Evolutionary conservation across 2,797 vertebrate genomes (phyloP), one percentile per base, ranked within the genome.

Genomic region (Darevskia mixta): DNA sequence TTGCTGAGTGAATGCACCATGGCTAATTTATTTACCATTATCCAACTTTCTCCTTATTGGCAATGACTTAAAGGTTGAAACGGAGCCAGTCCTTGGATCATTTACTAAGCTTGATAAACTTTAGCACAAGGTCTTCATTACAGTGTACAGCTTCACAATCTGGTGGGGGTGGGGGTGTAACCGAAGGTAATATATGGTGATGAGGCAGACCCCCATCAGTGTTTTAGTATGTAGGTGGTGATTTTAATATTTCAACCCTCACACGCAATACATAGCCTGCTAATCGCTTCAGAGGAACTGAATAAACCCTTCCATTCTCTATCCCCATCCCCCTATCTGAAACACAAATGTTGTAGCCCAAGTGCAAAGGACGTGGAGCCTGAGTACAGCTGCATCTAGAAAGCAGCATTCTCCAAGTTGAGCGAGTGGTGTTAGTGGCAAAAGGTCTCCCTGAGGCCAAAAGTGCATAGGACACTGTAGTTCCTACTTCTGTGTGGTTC

Each of bases 361-460:
- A 55, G 27, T 49, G 18, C 20, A 11, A 35, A 55, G 23, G 17
- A 35, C 29, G 55, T 49, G 61, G n/a, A n/a, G 38, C 11, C 13
- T 79, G n/a, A 35, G 8, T 69, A 32, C 29, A 7, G 77, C 23
- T 55, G 67, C 32, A 79, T 79, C 76, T 38, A 32, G 64, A 95
- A 94, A 92, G 93, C 90, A 93, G 20, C 88, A 78, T 92, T 94
- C 86, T 90, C 41, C 67, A n/a, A 49, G 8, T 8, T 49, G 45
- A 49, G 3, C 45, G 0, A 11, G 45, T 49, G 45, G 2, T 38
- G 3, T 55, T 49, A 13, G 8, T 76, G 32, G 11, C 25, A 64
- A 73, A 38, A 25, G 29, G 3, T 11, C 18, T 90, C 78, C 35
- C 49, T 38, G 75, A 92, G 84, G 92, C 91, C 93, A 93, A 41